A percentile compares a stretch with the other conserved stretches of the same genome.
These are phyloP conservation scores for Periplaneta americana DNA, from an alignment of 1,140 invertebrate genomes.

Conservation along the genomic window DNA sequence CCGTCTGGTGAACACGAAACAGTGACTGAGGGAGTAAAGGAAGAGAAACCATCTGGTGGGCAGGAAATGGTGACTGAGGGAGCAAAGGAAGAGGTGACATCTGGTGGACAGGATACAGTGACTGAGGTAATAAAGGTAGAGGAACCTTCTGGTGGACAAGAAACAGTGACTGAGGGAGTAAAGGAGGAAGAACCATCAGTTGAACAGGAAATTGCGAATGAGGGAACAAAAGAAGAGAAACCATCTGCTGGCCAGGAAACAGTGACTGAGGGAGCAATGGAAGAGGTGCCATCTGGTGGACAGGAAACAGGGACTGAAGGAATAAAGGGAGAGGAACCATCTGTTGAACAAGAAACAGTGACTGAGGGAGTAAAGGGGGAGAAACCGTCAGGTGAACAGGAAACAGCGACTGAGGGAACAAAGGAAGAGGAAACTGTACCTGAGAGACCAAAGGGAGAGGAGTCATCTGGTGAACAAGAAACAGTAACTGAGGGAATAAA, in stretches of 20 bases:
- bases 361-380: background rate
- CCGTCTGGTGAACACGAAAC: background rate
- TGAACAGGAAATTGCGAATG: background rate
- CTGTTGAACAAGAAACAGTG: background rate
- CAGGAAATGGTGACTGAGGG: background rate
- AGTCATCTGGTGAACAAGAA: background rate
- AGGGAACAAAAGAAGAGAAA: background rate
- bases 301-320: background rate
- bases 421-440: background rate
- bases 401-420: background rate
- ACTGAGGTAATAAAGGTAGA: background rate
- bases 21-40: background rate
- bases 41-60: background rate
- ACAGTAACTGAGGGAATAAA: background rate
- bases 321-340: background rate
- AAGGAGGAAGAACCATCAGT: background rate
- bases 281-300: background rate
- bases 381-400: background rate
- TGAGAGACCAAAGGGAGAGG: background rate
- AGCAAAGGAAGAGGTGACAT: background rate
- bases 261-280: background rate
- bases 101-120: background rate
- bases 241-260: background rate
- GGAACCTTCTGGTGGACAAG: background rate
- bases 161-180: background rate